These are phyloP conservation scores for Corythoichthys haematopterus DNA, from an alignment of 2,113 vertebrate species.

Conservation along the genomic window DNA sequence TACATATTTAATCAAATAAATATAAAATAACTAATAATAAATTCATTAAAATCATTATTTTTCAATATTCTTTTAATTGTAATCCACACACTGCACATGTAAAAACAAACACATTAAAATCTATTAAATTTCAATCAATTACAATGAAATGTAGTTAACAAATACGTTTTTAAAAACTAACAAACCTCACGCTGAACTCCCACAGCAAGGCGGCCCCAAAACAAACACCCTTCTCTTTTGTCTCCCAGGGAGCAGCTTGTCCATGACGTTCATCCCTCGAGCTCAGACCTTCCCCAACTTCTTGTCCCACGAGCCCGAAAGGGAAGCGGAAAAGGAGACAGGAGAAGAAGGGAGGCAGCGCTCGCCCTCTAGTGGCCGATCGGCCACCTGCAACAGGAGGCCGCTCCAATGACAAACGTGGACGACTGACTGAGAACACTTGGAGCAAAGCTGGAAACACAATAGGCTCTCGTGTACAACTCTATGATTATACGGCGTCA, in stretches of 20 bases:
- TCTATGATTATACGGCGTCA: slow-evolving; percentile 58
- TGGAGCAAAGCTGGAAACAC: slow-evolving; percentile 17
- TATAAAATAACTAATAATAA: too few species aligned
- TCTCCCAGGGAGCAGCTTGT: slow-evolving; percentile 75
- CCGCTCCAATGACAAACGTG: slow-evolving; percentile 82
- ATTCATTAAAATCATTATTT: too few species aligned
- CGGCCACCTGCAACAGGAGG: slow-evolving; percentile 81
- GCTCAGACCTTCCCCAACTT: slow-evolving; percentile 96
- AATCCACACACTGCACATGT: too few species aligned
- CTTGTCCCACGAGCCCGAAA: slow-evolving; percentile 78
- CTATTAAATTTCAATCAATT: too few species aligned
- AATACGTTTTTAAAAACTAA: too few species aligned
- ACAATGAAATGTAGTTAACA: too few species aligned
- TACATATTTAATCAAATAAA: background rate
- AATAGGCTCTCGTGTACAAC: slow-evolving; percentile 63
- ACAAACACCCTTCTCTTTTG: background rate
- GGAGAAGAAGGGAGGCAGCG: slow-evolving; percentile 20
- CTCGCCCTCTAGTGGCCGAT: slow-evolving; percentile 82
- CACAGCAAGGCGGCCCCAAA: background rate
- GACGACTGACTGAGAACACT: slow-evolving; percentile 63
- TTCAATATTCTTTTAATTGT: too few species aligned
- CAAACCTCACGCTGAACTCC: too few species aligned
- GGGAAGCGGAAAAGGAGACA: slow-evolving; percentile 23
- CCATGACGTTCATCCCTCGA: slow-evolving; percentile 83
- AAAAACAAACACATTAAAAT: too few species aligned